These are phyloP conservation scores for Cyphomyrus discorhynchus DNA, from an alignment of 2,113 vertebrate genomes.

Conservation along the genomic window DNA sequence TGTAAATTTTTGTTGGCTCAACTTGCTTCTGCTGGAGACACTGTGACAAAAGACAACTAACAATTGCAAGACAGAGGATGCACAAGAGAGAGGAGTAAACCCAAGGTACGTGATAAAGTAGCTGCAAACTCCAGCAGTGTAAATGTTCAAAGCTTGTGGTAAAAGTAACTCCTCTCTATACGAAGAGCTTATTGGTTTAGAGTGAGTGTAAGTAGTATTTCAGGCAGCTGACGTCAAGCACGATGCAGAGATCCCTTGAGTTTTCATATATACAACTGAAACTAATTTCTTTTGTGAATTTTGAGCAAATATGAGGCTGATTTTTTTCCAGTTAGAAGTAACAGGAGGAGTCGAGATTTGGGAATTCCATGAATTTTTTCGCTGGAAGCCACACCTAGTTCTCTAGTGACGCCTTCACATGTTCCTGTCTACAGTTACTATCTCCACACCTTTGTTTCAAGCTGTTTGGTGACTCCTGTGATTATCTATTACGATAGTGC, in stretches of 20 bases:
- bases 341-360: background rate
- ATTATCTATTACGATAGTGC: background rate
- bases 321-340: background rate
- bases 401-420: background rate
- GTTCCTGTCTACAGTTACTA: background rate
- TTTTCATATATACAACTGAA: background rate
- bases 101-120: background rate
- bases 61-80: background rate
- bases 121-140: background rate
- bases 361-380: background rate
- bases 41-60: background rate
- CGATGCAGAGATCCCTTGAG: background rate
- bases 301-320: background rate
- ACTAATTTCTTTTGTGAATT: background rate
- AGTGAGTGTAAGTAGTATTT: background rate
- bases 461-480: background rate
- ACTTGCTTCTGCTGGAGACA: background rate
- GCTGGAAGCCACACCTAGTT: background rate
- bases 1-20: background rate
- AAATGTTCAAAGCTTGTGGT: background rate
- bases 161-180: background rate
- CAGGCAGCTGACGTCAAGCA: background rate
- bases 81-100: background rate
- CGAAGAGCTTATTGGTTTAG: background rate
- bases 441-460: background rate